Evolutionary conservation across 1,140 invertebrate species (phyloP).

Genomic region (Epicauta chinensis): DNA sequence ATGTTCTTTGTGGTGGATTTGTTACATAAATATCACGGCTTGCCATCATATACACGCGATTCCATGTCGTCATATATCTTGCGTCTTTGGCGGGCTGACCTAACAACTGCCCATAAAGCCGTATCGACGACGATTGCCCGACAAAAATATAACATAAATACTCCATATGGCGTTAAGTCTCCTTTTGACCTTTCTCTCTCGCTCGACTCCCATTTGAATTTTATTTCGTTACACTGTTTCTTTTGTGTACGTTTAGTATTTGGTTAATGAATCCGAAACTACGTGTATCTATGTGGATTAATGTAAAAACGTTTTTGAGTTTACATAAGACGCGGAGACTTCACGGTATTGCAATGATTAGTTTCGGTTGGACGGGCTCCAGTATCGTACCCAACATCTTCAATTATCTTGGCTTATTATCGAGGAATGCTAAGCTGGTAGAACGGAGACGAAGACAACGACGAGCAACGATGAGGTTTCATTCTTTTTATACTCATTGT

Average conservation of each 20-base stretch:
- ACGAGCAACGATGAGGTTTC: no score
- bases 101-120: conserved; percentile 10
- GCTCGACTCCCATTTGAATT: no score
- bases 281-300: no score
- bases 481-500: no score
- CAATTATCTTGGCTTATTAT: conserved; percentile 17
- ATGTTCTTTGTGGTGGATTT: no score
- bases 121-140: conserved; percentile 4
- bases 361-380: conserved; percentile 8
- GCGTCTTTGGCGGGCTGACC: conserved; percentile 12
- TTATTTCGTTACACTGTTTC: no score
- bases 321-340: conserved; percentile 3
- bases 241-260: no score
- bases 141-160: no score
- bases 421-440: conserved; percentile 15
- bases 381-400: conserved; percentile 14
- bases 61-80: conserved; percentile 14
- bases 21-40: no score
- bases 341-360: conserved; percentile 12
- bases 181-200: no score
- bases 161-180: no score
- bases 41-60: conserved; percentile 7
- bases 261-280: no score
- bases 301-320: neutral
- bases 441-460: conserved; percentile 1